Percentiles rank a stretch among this genome's conserved stretches.
Evolutionary conservation across 1,140 invertebrate genomes (phyloP).

Genomic region (Drosophila carrolli): DNA sequence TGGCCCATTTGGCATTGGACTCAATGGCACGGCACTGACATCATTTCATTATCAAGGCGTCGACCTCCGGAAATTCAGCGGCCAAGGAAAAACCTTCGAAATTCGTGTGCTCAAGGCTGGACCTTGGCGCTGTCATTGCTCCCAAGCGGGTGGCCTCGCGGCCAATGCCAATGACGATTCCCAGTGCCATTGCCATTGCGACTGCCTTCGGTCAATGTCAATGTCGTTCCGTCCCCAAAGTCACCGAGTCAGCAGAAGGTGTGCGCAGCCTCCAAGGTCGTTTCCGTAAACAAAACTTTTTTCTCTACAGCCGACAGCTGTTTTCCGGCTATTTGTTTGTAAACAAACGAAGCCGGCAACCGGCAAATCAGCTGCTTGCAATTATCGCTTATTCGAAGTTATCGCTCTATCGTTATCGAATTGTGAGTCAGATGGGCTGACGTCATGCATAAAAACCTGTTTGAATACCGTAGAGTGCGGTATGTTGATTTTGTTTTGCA

Average conservation of each 20-base stretch:
- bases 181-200: constrained; percentile 23
- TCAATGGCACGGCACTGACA: constrained; percentile 72
- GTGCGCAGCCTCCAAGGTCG: constrained; percentile 61
- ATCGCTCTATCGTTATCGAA: constrained; percentile 14
- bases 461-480: neutral
- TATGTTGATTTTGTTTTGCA: neutral
- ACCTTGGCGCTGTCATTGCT: constrained; percentile 73
- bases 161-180: constrained; percentile 42
- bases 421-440: constrained; percentile 58
- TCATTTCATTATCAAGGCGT: constrained; percentile 69
- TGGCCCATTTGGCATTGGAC: constrained; percentile 52
- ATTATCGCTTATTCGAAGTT: neutral
- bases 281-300: constrained; percentile 66
- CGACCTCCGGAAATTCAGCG: constrained; percentile 64
- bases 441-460: constrained; percentile 52
- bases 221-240: constrained; percentile 52
- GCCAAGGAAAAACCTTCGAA: constrained; percentile 77
- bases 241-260: constrained; percentile 47
- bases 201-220: constrained; percentile 51
- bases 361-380: constrained; percentile 18
- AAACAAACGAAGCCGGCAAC: constrained; percentile 45
- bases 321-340: constrained; percentile 31
- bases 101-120: constrained; percentile 70
- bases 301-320: constrained; percentile 7
- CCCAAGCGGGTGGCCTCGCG: constrained; percentile 59